phyloP scores from a whole-genome alignment of 2,113 vertebrate species.

The Propithecus coquereli region DNA sequence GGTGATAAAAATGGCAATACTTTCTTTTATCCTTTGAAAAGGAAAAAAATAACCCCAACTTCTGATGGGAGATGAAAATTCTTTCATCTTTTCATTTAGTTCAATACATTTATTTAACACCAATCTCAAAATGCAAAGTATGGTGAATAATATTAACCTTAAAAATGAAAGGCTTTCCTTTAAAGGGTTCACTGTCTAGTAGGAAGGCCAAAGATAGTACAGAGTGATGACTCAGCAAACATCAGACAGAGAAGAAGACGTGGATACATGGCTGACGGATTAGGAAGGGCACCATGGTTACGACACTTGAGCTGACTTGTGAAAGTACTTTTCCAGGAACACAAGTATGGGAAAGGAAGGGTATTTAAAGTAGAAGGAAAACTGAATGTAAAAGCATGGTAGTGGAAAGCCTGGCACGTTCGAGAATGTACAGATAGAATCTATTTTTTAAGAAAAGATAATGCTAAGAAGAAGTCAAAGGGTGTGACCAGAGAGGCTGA shows the following conservation, averaged over 20 bases:
- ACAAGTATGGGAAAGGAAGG: neutral
- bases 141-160: neutral
- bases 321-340: neutral
- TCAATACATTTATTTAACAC: neutral
- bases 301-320: neutral
- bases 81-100: neutral
- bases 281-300: neutral
- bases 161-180: neutral
- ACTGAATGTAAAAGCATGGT: neutral
- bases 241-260: neutral
- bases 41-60: neutral
- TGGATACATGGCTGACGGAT: fast-evolving
- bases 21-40: neutral
- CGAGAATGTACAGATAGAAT: neutral
- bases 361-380: neutral
- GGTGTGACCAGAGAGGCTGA: neutral
- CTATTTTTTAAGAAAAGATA: neutral
- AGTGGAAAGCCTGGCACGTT: neutral
- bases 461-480: neutral
- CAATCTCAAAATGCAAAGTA: neutral
- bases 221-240: neutral
- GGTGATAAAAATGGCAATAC: neutral
- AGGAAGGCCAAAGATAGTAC: neutral
- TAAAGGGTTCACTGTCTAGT: neutral
- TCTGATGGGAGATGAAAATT: neutral